These are phyloP conservation scores for Pleuronectes platessa DNA, from an alignment of 2,113 vertebrate genomes.

Conservation along the genomic window DNA sequence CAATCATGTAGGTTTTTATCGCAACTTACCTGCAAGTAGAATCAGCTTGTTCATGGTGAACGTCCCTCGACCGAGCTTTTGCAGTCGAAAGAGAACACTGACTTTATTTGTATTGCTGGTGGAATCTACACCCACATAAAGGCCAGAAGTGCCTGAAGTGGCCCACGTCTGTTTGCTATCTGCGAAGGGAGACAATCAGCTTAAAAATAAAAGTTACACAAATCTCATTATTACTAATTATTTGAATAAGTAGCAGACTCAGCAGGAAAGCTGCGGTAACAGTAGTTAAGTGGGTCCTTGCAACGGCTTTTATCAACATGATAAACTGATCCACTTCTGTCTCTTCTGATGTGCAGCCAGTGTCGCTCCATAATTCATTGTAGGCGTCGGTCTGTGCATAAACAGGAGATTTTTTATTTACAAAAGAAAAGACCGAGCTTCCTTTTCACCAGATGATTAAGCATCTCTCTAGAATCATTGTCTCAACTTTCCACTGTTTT, in stretches of 20 bases:
- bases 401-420: conserved; percentile 32
- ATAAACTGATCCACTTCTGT: conserved; percentile 64
- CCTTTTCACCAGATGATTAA: conserved; percentile 13
- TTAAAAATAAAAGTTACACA: conserved; percentile 26
- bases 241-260: conserved; percentile 25
- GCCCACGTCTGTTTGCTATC: too few relatives aligned
- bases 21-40: conserved; percentile 59
- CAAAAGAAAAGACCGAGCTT: conserved; percentile 30
- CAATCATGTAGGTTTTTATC: background rate
- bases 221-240: background rate
- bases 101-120: background rate
- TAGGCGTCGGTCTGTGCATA: background rate
- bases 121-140: background rate
- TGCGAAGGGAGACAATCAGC: too few relatives aligned
- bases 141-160: too few relatives aligned
- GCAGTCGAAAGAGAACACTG: background rate
- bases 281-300: conserved; percentile 10
- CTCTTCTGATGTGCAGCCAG: conserved; percentile 29
- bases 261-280: conserved; percentile 18
- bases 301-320: conserved; percentile 73
- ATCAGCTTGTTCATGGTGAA: conserved; percentile 47
- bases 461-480: background rate
- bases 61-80: too few relatives aligned
- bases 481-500: conserved; percentile 16
- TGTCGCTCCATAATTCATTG: conserved; percentile 21